phyloP scores from a whole-genome alignment of 2,797 vertebrate species.

The Octomys mimax region DNA sequence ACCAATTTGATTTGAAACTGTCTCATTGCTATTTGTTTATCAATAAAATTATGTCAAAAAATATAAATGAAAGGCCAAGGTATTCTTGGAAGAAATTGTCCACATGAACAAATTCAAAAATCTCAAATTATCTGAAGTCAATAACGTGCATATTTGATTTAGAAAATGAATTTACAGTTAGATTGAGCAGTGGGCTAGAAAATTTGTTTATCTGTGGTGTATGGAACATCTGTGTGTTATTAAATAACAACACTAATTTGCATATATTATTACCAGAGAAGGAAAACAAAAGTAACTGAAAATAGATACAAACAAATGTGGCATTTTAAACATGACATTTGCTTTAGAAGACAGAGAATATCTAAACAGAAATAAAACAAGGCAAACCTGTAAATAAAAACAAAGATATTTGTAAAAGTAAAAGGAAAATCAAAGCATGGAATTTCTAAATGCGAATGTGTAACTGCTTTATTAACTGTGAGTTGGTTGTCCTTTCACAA shows the following conservation, averaged over 20 bases:
- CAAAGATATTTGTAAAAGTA: neutral
- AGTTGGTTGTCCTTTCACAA: conserved; percentile 9
- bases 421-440: neutral
- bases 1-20: no score
- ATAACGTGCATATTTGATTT: conserved; percentile 9
- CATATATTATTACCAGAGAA: neutral
- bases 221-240: conserved; percentile 10
- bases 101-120: neutral
- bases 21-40: no score
- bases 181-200: neutral
- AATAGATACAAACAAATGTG: conserved; percentile 52
- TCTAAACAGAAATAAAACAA: conserved; percentile 42
- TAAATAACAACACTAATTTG: conserved; percentile 50
- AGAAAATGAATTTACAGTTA: neutral
- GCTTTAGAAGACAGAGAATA: conserved; percentile 10
- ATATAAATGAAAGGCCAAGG: neutral
- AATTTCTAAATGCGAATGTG: conserved; percentile 8
- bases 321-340: neutral
- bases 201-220: neutral
- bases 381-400: neutral
- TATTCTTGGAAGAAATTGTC: neutral
- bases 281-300: conserved; percentile 45
- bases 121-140: neutral
- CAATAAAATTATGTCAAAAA: no score
- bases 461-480: neutral